Evolutionary conservation across 2,888 invertebrate species (phyloP), one percentile per base, ranked within the genome.

Genomic region (Ophioninae sp.): DNA sequence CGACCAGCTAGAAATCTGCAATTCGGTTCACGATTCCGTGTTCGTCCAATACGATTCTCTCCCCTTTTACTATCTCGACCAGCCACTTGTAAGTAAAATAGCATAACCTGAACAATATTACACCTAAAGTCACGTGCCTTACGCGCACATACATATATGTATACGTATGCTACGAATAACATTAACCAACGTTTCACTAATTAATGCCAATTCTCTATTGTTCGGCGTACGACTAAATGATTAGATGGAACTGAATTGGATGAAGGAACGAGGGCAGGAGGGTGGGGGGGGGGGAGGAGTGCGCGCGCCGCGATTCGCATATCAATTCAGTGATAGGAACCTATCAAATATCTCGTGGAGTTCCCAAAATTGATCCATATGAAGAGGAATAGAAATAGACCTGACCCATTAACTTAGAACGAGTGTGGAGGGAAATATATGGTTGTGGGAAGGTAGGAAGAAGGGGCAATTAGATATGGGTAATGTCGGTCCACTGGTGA

Each of bases 161-260:
- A 23, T n/a, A 30, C 41, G 44, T 41, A 57, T 44, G 39, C 30
- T 65, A 76, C 79, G 30, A 78, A 81, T 79, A 75, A 83, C 65
- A 83, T 76, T 79, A 79, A 82, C 78, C 68, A 83, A 79, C 85
- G 81, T 78, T 81, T 68, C 78, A 82, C 81, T 85, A 86, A 85
- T 84, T 84, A 84, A 86, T 85, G 86, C 84, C 83, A 85, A 85
- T 81, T 82, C 73, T 65, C 62, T 79, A 79, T 83, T 83, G 80
- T 79, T 69, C 69, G 62, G 80, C 56, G 17, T 65, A 61, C 41
- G 50, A 72, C 79, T 79, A 74, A 50, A 67, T 39, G 56, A 57
- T 72, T 30, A 68, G 69, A 20, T 17, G 30, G 30, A 30, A 30
- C 30, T 3, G 30, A 30, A 30, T 30, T 30, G 30, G 30, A 30